phyloP scores from a whole-genome alignment of 2,113 vertebrate genomes.

The Prolemur simus region DNA sequence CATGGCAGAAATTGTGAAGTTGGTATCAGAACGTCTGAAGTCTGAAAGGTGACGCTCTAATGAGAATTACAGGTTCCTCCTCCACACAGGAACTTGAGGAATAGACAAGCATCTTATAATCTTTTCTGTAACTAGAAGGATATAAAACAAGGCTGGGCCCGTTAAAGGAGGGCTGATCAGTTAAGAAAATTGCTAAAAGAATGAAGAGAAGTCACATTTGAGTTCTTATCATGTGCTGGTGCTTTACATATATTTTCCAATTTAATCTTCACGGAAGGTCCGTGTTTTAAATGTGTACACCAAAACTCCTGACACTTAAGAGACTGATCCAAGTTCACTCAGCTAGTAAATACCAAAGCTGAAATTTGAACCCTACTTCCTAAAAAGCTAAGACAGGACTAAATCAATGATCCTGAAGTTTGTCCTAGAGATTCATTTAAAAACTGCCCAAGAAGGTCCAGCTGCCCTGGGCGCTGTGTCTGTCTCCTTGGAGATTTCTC shows the following conservation, averaged over 20 bases:
- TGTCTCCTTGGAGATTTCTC: neutral
- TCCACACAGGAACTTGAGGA: neutral
- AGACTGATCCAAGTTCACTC: neutral
- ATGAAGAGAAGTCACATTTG: neutral
- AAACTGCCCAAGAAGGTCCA: neutral
- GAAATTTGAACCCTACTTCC: neutral
- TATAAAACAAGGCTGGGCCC: too few species aligned
- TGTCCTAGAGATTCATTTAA: neutral
- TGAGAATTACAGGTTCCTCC: neutral
- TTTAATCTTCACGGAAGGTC: neutral
- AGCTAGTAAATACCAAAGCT: neutral
- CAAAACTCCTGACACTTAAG: neutral
- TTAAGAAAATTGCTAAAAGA: neutral
- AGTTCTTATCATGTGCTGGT: neutral
- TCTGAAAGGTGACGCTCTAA: neutral
- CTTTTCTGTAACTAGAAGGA: neutral
- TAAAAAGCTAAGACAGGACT: neutral
- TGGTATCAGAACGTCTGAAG: neutral
- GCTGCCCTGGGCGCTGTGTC: neutral
- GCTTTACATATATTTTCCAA: neutral
- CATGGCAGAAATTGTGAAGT: neutral
- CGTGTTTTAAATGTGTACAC: neutral
- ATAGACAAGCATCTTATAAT: neutral
- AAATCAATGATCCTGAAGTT: neutral
- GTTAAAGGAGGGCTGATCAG: neutral